A percentile compares a stretch with the other conserved stretches of the same genome.
These are phyloP conservation scores for Holocentrus rufus DNA, from an alignment of 2,797 vertebrate species.

Conservation along the genomic window DNA sequence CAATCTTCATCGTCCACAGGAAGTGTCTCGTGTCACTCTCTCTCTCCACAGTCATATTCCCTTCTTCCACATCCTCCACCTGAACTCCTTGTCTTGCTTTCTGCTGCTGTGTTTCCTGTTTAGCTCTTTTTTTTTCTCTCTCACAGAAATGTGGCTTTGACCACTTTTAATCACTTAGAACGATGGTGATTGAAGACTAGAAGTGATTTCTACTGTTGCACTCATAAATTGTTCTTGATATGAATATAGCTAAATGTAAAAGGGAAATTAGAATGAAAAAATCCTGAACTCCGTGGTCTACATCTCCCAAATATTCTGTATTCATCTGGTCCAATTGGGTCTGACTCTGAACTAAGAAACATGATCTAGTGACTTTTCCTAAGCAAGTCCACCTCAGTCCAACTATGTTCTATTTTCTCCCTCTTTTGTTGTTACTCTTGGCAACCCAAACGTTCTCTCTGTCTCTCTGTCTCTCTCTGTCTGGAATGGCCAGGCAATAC, in stretches of 20 bases:
- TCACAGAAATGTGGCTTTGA: neutral
- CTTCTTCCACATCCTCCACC: neutral
- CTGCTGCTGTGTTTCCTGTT: neutral
- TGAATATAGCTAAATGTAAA: neutral
- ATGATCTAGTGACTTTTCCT: slow-evolving; percentile 51
- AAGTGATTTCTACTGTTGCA: neutral
- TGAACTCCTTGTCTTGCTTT: neutral
- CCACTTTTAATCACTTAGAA: neutral
- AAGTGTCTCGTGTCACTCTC: neutral
- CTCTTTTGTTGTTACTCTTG: slow-evolving; percentile 51
- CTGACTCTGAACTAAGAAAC: slow-evolving; percentile 26
- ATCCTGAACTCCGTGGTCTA: slow-evolving; percentile 7
- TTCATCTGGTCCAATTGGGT: slow-evolving; percentile 48
- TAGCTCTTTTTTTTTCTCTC: neutral
- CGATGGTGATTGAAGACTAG: neutral
- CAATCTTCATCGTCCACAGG: slow-evolving; percentile 17
- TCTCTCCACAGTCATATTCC: slow-evolving; percentile 18
- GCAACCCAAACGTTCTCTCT: slow-evolving; percentile 52
- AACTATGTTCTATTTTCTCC: slow-evolving; percentile 51
- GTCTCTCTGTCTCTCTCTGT: slow-evolving; percentile 13
- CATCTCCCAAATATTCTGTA: slow-evolving; percentile 26
- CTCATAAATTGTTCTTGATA: neutral
- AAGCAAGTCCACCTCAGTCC: slow-evolving; percentile 49
- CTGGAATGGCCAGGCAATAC: slow-evolving; percentile 54
- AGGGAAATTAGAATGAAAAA: slow-evolving; percentile 33